These are phyloP conservation scores for Periparus ater DNA, from an alignment of 2,797 vertebrate species.

Conservation along the genomic window DNA sequence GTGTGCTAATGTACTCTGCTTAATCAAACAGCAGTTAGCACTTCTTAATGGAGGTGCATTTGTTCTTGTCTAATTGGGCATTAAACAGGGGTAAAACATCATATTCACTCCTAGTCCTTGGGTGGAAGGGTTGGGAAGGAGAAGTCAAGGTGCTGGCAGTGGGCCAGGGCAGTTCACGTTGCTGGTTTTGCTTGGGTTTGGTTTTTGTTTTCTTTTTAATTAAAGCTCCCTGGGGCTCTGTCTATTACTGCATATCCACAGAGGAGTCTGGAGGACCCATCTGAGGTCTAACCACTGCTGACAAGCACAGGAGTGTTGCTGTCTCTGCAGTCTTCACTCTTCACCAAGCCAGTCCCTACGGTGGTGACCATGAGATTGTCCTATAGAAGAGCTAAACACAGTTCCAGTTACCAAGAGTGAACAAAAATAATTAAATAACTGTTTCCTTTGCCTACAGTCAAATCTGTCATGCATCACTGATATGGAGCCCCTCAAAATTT, in stretches of 20 bases:
- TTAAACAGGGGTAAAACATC: not conserved
- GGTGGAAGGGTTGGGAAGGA: not conserved
- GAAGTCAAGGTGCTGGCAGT: fast-evolving
- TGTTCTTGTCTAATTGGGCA: not conserved
- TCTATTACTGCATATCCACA: not conserved
- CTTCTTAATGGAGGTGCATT: not conserved
- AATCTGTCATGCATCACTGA: not conserved
- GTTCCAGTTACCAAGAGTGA: not conserved
- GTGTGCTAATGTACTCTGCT: not conserved
- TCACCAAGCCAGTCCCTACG: not conserved
- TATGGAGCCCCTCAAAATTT: not conserved
- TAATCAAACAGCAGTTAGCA: not conserved
- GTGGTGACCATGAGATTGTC: not conserved
- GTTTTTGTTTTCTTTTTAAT: fast-evolving
- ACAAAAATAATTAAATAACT: not conserved
- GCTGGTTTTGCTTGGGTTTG: not conserved
- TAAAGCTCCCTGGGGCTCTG: not conserved
- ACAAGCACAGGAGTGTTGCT: not conserved
- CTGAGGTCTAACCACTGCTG: not conserved
- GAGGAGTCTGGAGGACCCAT: not conserved
- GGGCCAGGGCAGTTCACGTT: not conserved
- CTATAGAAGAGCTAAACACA: not conserved
- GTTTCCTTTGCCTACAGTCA: not conserved
- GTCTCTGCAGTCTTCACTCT: not conserved
- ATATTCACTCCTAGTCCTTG: not conserved